Conservation (phyloP, 2,888 invertebrate species). For the Drosophila kuntzei region DNA sequence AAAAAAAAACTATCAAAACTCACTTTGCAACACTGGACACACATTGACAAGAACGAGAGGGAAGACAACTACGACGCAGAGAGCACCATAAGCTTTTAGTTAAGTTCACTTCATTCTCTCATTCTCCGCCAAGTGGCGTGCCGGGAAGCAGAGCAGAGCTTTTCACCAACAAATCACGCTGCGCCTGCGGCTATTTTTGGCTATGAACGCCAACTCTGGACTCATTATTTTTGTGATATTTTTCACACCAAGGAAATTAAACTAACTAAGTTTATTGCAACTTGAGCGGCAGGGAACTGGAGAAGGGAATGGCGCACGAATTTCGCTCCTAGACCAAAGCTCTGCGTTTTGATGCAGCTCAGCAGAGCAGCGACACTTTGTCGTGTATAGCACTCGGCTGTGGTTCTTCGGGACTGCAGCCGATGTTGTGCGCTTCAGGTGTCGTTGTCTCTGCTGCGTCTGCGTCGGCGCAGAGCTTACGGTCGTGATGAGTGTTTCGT, state of each 20-base stretch:
- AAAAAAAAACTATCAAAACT: slow-evolving; percentile 27
- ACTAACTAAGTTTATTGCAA: slow-evolving; percentile 16
- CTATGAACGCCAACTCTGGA: slow-evolving; percentile 52
- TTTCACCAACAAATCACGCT: slow-evolving; percentile 42
- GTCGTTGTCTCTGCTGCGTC: slow-evolving; percentile 9
- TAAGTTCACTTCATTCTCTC: slow-evolving; percentile 25
- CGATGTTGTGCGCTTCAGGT: slow-evolving; percentile 3
- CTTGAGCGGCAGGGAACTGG: slow-evolving; percentile 21
- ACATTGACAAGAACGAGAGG: slow-evolving; percentile 30
- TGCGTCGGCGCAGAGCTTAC: slow-evolving; percentile 16
- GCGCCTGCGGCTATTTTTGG: slow-evolving; percentile 44
- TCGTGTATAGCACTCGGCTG: slow-evolving; percentile 8
- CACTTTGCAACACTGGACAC: slow-evolving; percentile 45
- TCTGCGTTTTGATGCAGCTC: slow-evolving; percentile 5
- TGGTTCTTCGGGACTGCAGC: slow-evolving; percentile 18
- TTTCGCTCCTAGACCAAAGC: slow-evolving; percentile 46
- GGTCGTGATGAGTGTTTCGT: slow-evolving; percentile 48
- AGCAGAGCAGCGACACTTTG: slow-evolving; percentile 2
- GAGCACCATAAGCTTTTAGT: slow-evolving; percentile 14
- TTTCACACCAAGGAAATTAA: slow-evolving; percentile 9
- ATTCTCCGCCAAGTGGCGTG: slow-evolving; percentile 40
- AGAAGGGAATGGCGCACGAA: slow-evolving; percentile 28
- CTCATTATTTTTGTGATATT: slow-evolving; percentile 2
- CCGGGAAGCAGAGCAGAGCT: slow-evolving; percentile 61
- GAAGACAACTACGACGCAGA: slow-evolving; percentile 12